A percentile compares a stretch with the other conserved stretches of the same genome.
phyloP scores from a whole-genome alignment of 2,797 vertebrate genomes.

The Myripristis murdjan region DNA sequence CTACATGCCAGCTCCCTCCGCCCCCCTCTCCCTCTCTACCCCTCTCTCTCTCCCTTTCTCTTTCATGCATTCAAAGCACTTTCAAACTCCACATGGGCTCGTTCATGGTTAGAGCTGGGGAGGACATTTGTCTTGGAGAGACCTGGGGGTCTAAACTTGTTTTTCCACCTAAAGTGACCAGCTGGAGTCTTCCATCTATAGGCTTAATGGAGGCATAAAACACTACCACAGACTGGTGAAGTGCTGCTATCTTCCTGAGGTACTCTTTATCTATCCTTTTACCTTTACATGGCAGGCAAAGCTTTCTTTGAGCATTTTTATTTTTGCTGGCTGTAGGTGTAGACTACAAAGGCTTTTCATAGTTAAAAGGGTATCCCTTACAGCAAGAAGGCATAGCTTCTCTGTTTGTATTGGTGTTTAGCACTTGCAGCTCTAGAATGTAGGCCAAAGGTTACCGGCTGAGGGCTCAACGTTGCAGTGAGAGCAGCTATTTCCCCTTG shows the following conservation, averaged over 20 bases:
- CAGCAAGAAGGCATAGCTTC: slow-evolving; percentile 30
- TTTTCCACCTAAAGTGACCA: slow-evolving; percentile 35
- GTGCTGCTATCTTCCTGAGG: slow-evolving; percentile 61
- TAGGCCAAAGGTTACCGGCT: slow-evolving; percentile 85
- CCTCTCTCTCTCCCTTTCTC: slow-evolving; percentile 30
- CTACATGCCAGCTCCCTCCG: slow-evolving; percentile 26
- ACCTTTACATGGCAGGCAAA: slow-evolving; percentile 7
- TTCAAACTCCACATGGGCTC: slow-evolving; percentile 62
- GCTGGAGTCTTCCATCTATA: slow-evolving; percentile 42
- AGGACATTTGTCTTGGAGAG: slow-evolving; percentile 44
- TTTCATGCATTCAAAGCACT: slow-evolving; percentile 47
- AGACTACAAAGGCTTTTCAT: slow-evolving; percentile 1
- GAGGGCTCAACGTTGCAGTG: slow-evolving; percentile 37
- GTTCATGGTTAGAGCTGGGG: slow-evolving; percentile 48
- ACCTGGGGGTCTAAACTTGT: slow-evolving; percentile 37
- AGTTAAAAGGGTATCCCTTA: not conserved
- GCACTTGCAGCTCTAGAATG: slow-evolving; percentile 64
- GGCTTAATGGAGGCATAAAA: slow-evolving; percentile 59
- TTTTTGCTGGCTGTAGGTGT: slow-evolving; percentile 7
- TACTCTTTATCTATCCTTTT: slow-evolving; percentile 59
- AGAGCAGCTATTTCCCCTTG: slow-evolving; percentile 65
- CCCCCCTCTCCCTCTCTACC: slow-evolving; percentile 20
- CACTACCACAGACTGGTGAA: slow-evolving; percentile 47
- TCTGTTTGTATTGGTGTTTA: slow-evolving; percentile 22
- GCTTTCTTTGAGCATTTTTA: not conserved